Evolutionary conservation across 2,797 vertebrate genomes (phyloP).

Genomic region (Masticophis lateralis): DNA sequence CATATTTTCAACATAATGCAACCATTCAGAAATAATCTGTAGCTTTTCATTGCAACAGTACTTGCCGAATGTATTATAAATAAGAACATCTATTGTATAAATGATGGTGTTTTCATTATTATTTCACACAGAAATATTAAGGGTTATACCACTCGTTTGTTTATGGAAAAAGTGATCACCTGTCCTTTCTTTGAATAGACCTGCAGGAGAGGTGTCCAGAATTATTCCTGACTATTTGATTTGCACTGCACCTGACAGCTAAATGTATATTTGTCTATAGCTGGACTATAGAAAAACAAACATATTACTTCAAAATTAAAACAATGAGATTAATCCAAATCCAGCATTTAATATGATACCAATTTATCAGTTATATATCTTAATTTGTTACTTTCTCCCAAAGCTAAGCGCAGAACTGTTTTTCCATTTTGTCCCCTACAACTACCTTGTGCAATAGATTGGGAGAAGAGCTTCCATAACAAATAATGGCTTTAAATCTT

Average conservation of each 20-base stretch:
- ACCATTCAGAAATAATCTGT: neutral
- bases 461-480: neutral
- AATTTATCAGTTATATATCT: neutral
- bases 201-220: neutral
- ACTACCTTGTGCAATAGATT: neutral
- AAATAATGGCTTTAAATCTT: neutral
- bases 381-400: neutral
- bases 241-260: neutral
- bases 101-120: neutral
- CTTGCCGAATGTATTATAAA: neutral
- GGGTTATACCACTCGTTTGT: neutral
- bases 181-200: neutral
- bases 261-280: neutral
- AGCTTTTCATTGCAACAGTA: neutral
- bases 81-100: neutral
- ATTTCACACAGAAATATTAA: neutral
- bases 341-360: neutral
- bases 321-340: neutral
- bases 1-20: neutral
- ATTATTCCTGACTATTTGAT: neutral
- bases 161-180: neutral
- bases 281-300: neutral
- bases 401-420: neutral
- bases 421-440: neutral
- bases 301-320: neutral